Conservation (phyloP, 2,888 invertebrate species). For the Phortica magna region DNA sequence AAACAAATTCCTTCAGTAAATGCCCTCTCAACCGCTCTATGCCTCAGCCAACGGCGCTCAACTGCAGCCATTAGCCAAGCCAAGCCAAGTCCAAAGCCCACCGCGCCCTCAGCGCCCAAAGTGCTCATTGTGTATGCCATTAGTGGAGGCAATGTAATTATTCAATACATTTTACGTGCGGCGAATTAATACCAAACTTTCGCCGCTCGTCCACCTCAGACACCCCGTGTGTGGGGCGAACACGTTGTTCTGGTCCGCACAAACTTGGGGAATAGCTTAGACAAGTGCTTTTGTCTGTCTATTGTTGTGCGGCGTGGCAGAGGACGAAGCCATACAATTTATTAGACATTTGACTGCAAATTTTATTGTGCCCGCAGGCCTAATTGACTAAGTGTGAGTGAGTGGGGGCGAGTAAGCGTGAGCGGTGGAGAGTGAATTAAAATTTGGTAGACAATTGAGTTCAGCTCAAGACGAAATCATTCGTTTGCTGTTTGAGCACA, state of each 20-base stretch:
- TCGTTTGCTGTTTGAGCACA: too few relatives aligned
- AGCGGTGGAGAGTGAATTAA: not conserved
- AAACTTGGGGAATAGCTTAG: not conserved
- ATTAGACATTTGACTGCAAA: constrained; percentile 51
- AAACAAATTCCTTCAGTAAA: not conserved
- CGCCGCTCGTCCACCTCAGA: not conserved
- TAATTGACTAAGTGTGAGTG: constrained; percentile 46
- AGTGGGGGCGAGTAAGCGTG: not conserved
- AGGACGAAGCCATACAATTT: constrained; percentile 53
- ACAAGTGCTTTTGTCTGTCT: constrained; percentile 9
- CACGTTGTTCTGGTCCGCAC: not conserved
- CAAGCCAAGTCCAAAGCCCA: too few relatives aligned
- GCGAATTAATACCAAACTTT: constrained; percentile 49
- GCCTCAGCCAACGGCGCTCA: too few relatives aligned
- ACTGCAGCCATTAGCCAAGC: too few relatives aligned
- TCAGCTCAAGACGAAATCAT: not conserved
- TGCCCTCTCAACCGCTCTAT: not conserved
- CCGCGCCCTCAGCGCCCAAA: not conserved
- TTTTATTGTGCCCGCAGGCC: constrained; percentile 69
- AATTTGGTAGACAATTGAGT: not conserved
- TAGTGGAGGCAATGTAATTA: constrained; percentile 66
- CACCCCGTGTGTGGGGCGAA: not conserved
- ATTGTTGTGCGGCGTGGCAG: constrained; percentile 54
- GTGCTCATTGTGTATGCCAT: constrained; percentile 63
- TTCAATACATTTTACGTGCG: constrained; percentile 71